A percentile compares a stretch with the other conserved stretches of the same genome.
phyloP scores from a whole-genome alignment of 1,140 invertebrate species.

The Caerostris darwini region DNA sequence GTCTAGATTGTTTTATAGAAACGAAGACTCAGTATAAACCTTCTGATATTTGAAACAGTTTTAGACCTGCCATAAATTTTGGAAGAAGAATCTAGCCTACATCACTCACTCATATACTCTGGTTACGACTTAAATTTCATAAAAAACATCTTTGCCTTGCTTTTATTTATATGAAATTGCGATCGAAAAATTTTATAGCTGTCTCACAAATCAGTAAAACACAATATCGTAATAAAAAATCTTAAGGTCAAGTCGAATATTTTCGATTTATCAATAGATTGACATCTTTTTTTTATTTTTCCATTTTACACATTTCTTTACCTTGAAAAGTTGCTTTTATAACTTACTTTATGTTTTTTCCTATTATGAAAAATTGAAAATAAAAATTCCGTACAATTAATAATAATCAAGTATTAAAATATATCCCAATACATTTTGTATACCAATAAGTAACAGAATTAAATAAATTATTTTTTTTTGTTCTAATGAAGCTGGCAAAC shows the following conservation, averaged over 20 bases:
- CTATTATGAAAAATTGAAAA: too few relatives aligned
- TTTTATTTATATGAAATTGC: not conserved
- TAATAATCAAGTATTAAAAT: too few relatives aligned
- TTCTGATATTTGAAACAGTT: not conserved
- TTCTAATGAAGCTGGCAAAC: too few relatives aligned
- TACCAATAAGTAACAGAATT: too few relatives aligned
- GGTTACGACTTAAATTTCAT: not conserved
- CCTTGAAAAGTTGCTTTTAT: too few relatives aligned
- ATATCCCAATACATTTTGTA: too few relatives aligned
- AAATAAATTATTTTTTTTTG: too few relatives aligned
- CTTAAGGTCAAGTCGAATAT: not conserved
- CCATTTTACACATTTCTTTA: too few relatives aligned
- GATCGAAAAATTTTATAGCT: not conserved
- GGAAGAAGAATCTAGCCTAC: not conserved
- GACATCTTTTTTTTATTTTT: not conserved
- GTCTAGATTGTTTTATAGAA: too few relatives aligned
- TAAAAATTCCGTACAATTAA: too few relatives aligned
- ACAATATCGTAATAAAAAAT: not conserved
- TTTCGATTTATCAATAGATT: not conserved
- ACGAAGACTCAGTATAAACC: too few relatives aligned
- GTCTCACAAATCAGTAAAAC: not conserved
- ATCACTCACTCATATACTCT: not conserved
- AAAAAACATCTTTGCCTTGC: not conserved
- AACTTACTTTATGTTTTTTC: too few relatives aligned
- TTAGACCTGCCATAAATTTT: not conserved